Evolutionary conservation across 2,113 vertebrate species (phyloP).

Genomic region (Mesitornis unicolor): DNA sequence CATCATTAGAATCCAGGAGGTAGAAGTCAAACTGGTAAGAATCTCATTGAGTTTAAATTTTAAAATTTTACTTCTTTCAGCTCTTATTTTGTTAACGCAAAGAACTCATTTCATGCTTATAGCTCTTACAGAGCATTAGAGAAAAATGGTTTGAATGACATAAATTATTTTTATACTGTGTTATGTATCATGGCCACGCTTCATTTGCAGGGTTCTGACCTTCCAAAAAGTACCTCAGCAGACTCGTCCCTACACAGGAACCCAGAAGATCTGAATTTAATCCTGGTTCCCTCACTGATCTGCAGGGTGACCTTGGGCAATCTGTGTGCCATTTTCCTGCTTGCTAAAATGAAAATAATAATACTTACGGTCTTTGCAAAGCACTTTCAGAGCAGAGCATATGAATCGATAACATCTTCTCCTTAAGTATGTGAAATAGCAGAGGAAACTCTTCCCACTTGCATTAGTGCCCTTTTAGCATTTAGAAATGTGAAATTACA

Average conservation of each 20-base stretch:
- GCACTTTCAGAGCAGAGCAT: slow-evolving; percentile 9
- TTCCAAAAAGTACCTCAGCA: slow-evolving; percentile 11
- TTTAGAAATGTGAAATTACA: slow-evolving; percentile 41
- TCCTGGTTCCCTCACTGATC: not conserved
- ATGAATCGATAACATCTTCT: slow-evolving; percentile 9
- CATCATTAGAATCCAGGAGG: slow-evolving; percentile 77
- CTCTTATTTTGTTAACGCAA: not conserved
- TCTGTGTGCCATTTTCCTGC: slow-evolving; percentile 4
- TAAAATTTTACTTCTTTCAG: not conserved
- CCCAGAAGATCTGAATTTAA: not conserved
- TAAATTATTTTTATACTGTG: not conserved
- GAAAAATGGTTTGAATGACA: not conserved
- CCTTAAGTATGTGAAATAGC: slow-evolving; percentile 38
- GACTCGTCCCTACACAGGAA: not conserved
- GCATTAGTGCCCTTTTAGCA: slow-evolving; percentile 31
- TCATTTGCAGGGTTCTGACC: not conserved
- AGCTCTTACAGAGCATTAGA: not conserved
- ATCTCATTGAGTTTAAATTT: not conserved
- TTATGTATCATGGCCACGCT: not conserved
- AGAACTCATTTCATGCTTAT: not conserved
- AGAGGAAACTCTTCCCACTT: slow-evolving; percentile 35
- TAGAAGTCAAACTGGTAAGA: not conserved
- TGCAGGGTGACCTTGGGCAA: slow-evolving; percentile 5
- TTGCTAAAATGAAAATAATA: slow-evolving; percentile 50
- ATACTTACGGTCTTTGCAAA: not conserved